A percentile compares a stretch with the other conserved stretches of the same genome.
Conservation (phyloP, 2,113 vertebrate species). For the Urocynchramus pylzowi region DNA sequence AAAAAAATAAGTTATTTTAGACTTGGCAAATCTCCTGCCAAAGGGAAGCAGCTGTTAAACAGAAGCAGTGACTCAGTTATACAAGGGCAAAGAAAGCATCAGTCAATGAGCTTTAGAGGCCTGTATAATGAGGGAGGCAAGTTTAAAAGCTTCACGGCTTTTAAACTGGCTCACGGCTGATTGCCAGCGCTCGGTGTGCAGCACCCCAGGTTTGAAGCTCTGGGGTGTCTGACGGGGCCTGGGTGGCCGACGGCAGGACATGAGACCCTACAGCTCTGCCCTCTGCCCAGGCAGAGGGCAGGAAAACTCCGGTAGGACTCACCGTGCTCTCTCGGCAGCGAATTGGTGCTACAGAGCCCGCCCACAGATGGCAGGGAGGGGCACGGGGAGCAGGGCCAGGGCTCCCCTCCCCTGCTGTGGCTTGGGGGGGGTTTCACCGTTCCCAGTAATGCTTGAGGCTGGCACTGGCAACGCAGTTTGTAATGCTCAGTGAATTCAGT, state of each 20-base stretch:
- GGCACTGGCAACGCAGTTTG: not conserved
- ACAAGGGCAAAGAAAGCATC: slow-evolving; percentile 17
- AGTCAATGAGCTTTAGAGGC: slow-evolving; percentile 5
- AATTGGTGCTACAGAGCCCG: not conserved
- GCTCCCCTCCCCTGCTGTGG: not conserved
- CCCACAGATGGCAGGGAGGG: not conserved
- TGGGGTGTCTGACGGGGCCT: not conserved
- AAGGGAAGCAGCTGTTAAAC: slow-evolving; percentile 55
- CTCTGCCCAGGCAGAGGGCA: not conserved
- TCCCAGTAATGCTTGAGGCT: not conserved
- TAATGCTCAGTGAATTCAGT: not conserved
- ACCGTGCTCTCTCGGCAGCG: accelerated
- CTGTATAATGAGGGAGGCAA: slow-evolving; percentile 1
- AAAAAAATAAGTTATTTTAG: slow-evolving; percentile 63
- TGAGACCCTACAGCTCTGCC: not conserved
- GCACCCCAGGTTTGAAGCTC: not conserved
- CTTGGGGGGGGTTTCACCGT: not conserved
- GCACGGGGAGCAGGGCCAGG: accelerated
- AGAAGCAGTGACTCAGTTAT: slow-evolving; percentile 45
- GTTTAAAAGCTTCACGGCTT: not conserved
- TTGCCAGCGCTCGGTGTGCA: not conserved
- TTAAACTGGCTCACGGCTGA: not conserved
- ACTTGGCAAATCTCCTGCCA: slow-evolving; percentile 42
- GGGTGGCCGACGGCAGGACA: not conserved
- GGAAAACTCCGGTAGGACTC: not conserved